Base-by-base conservation (phyloP, 2,113 vertebrate genomes). In the Callopanchax toddi region DNA sequence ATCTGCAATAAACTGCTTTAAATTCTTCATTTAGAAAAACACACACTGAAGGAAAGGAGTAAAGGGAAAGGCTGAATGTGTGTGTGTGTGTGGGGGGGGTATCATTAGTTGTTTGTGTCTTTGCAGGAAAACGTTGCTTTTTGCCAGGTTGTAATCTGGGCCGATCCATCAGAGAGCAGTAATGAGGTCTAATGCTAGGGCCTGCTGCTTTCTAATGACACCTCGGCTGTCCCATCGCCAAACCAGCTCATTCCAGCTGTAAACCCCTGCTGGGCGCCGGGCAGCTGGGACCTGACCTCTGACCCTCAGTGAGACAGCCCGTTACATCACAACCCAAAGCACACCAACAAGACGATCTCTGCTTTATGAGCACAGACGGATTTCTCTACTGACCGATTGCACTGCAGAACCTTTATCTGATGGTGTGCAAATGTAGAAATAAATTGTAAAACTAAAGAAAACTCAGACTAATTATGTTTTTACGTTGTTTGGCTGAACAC, bases 141-240 rank as follows among this genome's bases (percentile, higher is more conserved):
- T 74, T 79, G 72, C 79, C 84, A 82, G 86, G 84, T 54, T 86
- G 76, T 86, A 87, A 89, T 91, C 87, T 89, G 69, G 79, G 69
- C 55, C 74, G 66, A 87, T 91, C 88, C 69, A 83, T 91, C 89
- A 89, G 62, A 73, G 73, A 75, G 63, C 85, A 61, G 78, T 92
- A 92, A 92, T 90, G 83, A 91, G 84, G 81, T 87, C 80, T 91
- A 89, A 91, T 91, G 87, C 71, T 85, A 84, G 83, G 81, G 81
- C 87, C 87, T 82, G 65, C 79, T 74, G 84, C 51, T 84, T 68
- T 76, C 86, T 91, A 87, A 89, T 86, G 84, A 80, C 86, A 77
- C 89, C 68, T 74, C 55, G 60, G 73, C 81, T 71, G 81, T 72
- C 78, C 86, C 60, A 49, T 56, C 46, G 12, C 58, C 65, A 56